Evolutionary conservation across 2,797 vertebrate species (phyloP), one percentile per base, ranked within the genome.

Genomic region (Parambassis ranga): DNA sequence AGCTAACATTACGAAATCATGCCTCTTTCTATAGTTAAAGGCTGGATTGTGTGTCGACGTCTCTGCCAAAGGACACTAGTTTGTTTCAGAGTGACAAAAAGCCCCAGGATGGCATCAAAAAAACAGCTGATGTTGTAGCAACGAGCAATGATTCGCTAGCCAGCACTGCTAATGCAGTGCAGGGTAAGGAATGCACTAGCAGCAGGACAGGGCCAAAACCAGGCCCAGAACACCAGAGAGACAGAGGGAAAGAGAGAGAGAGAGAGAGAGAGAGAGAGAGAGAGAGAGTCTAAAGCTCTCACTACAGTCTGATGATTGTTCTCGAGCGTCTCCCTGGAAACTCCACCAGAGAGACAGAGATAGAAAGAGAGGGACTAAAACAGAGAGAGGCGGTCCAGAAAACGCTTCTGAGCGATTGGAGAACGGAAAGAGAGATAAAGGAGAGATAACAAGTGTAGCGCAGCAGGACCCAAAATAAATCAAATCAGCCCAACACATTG

Each of bases 271-370:
- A 22, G 22, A 30, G 47, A 22, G 44, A 31, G 33, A 11, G 8
- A 24, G 26, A 2, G 24, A n/a, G 28, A 39, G 48, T 53, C 56
- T 39, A 48, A 78, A 78, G 62, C 55, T 39, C 59, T 47, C 47
- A 59, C 75, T 57, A 74, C 73, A 83, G 52, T 64, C 62, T 58
- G 56, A 69, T 41, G 73, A 78, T 78, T 81, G 78, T 83, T 79
- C 71, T 51, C 53, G 42, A 35, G 53, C 28, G 62, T 77, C 58
- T 47, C 78, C 78, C 53, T 82, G 70, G 71, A 69, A 83, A 86
- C 82, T 39, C 57, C 43, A 41, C 7, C 6, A 63, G 36, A 50
- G 37, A 55, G 43, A 44, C 30, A 31, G 52, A 52, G 64, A 37
- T 18, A 61, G 60, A 67, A 55, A 57, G 32, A 31, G 38, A 55